Evolutionary conservation across 1,140 invertebrate species (phyloP).

Genomic region (Ceratosolen fusciceps): DNA sequence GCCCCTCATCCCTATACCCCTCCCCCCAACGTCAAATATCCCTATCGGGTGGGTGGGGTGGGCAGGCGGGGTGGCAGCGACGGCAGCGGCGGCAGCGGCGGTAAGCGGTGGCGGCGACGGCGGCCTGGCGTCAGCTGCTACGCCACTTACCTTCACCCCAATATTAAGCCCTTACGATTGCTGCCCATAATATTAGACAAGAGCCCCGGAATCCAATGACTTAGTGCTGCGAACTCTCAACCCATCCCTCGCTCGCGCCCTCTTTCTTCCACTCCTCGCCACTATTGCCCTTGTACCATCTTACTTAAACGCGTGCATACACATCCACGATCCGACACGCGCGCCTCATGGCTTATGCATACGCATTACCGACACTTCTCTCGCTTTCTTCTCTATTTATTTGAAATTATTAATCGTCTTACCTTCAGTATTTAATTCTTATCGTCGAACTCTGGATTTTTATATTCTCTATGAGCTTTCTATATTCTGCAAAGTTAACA

Average conservation of each 20-base stretch:
- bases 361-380: not conserved
- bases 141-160: constrained; percentile 72
- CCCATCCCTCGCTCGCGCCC: constrained; percentile 37
- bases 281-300: not conserved
- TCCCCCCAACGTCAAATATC: constrained; percentile 50
- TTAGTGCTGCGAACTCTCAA: constrained; percentile 55
- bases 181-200: constrained; percentile 72
- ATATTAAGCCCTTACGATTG: constrained; percentile 72
- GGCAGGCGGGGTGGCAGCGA: not conserved
- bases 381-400: constrained; percentile 4
- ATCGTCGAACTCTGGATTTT: constrained; percentile 9
- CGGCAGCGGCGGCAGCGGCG: not conserved
- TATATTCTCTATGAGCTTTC: not conserved
- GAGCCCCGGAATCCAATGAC: constrained; percentile 68
- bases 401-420: constrained; percentile 34
- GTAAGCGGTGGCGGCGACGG: constrained; percentile 55
- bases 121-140: constrained; percentile 69
- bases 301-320: not conserved
- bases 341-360: too few relatives aligned
- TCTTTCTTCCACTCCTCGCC: not conserved
- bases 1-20: too few relatives aligned
- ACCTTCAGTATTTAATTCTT: not conserved
- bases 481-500: not conserved
- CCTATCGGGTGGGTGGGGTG: not conserved
- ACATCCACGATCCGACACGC: not conserved